Conservation (phyloP, 2,888 invertebrate genomes). For the Phaonia tiefii region DNA sequence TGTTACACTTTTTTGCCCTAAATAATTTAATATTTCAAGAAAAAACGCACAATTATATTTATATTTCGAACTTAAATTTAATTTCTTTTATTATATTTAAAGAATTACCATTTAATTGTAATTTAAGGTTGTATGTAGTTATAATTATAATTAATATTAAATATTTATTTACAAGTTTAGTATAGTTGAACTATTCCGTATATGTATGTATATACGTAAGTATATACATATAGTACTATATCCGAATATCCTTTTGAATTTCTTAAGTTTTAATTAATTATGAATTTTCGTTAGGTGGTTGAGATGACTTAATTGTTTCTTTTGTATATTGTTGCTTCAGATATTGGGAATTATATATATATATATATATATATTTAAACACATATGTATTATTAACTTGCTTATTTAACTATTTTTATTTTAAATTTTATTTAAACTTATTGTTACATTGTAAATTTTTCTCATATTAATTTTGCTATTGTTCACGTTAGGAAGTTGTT, state of each 20-base stretch:
- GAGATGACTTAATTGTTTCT: constrained; percentile 1
- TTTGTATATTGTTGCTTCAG: background rate
- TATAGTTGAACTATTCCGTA: background rate
- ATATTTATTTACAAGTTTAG: background rate
- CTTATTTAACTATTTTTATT: background rate
- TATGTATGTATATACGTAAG: too few relatives aligned
- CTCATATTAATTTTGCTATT: background rate
- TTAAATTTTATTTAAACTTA: background rate
- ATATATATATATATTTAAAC: too few relatives aligned
- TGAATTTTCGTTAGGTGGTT: constrained; percentile 9
- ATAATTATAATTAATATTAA: background rate
- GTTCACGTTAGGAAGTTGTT: background rate
- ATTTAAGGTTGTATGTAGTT: too few relatives aligned
- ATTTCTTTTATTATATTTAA: background rate
- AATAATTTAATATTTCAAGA: too few relatives aligned
- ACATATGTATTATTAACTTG: background rate
- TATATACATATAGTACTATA: too few relatives aligned
- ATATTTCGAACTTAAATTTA: background rate
- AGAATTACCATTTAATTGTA: constrained; percentile 16
- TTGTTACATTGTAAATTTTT: background rate
- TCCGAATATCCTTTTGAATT: too few relatives aligned
- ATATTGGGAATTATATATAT: too few relatives aligned
- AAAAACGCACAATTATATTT: too few relatives aligned
- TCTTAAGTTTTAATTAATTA: background rate
- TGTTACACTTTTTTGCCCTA: too few relatives aligned